A percentile compares a stretch with the other conserved stretches of the same genome.
Conservation (phyloP, 2,888 invertebrate genomes). For the Platycnemis pennipes region DNA sequence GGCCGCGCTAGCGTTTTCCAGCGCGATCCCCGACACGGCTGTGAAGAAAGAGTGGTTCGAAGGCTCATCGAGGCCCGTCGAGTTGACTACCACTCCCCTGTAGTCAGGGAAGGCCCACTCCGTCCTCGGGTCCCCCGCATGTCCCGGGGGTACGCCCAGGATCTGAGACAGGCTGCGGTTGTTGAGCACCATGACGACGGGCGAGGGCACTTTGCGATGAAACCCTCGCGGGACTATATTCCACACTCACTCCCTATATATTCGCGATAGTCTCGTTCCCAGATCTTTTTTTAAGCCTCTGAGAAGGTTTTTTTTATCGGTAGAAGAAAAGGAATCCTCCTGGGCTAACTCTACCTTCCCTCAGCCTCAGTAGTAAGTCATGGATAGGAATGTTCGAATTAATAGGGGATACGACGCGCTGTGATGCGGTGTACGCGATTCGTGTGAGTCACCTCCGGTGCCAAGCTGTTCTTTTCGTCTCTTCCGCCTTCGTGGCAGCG, state of each 20-base stretch:
- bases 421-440: background rate
- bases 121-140: background rate
- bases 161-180: background rate
- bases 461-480: background rate
- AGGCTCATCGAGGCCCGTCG: slow-evolving; percentile 46
- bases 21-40: background rate
- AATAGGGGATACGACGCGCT: too few species aligned
- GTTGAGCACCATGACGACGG: background rate
- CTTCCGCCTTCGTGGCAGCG: background rate
- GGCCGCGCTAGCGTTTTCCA: background rate
- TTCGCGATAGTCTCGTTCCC: too few species aligned
- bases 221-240: too few species aligned
- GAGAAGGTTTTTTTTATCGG: too few species aligned
- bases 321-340: too few species aligned
- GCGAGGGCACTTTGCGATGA: too few species aligned
- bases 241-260: too few species aligned
- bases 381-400: too few species aligned
- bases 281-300: too few species aligned
- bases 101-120: slow-evolving; percentile 27
- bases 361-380: too few species aligned
- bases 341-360: too few species aligned
- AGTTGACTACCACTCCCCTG: background rate
- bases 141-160: background rate
- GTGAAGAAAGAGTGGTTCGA: background rate
- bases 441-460: background rate